A percentile compares a stretch with the other conserved stretches of the same genome.
Conservation (phyloP, 2,888 invertebrate genomes). For the Scaptodrosophila latifasciaeformis region DNA sequence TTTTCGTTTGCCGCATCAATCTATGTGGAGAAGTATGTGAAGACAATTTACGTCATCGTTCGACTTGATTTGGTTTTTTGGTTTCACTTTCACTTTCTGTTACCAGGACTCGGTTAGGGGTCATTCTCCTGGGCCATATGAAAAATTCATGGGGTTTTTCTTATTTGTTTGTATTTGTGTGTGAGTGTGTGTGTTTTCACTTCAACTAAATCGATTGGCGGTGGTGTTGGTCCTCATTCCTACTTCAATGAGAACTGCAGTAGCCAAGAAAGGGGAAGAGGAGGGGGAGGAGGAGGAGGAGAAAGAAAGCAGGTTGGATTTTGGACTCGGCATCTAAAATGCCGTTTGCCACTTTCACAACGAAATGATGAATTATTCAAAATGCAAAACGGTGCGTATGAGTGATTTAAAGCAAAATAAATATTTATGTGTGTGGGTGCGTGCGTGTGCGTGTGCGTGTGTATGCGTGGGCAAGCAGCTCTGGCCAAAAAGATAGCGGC, state of each 20-base stretch:
- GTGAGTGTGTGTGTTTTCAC: conserved; percentile 1
- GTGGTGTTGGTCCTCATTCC: not conserved
- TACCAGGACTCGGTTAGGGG: too few relatives aligned
- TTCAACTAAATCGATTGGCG: not conserved
- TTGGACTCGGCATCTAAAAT: too few relatives aligned
- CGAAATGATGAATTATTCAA: conserved; percentile 41
- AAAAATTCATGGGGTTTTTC: conserved; percentile 28
- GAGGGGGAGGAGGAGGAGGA: not conserved
- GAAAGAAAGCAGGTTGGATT: too few relatives aligned
- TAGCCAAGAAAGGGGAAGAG: not conserved
- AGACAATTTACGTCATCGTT: not conserved
- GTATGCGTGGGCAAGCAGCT: not conserved
- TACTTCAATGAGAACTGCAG: not conserved
- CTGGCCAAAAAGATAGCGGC: not conserved
- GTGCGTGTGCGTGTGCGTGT: not conserved
- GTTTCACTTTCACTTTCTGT: too few relatives aligned
- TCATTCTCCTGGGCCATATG: conserved; percentile 8
- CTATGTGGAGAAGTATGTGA: not conserved
- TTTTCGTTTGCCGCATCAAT: not conserved
- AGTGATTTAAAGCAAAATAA: conserved; percentile 38
- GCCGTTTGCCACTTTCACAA: conserved; percentile 16
- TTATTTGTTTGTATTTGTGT: not conserved
- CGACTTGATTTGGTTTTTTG: too few relatives aligned
- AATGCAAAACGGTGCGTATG: conserved; percentile 41
- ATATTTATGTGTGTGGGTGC: conserved; percentile 12